Conservation (phyloP, 35 echinoderm and acorn worm genomes). For the Diadema setosum region DNA sequence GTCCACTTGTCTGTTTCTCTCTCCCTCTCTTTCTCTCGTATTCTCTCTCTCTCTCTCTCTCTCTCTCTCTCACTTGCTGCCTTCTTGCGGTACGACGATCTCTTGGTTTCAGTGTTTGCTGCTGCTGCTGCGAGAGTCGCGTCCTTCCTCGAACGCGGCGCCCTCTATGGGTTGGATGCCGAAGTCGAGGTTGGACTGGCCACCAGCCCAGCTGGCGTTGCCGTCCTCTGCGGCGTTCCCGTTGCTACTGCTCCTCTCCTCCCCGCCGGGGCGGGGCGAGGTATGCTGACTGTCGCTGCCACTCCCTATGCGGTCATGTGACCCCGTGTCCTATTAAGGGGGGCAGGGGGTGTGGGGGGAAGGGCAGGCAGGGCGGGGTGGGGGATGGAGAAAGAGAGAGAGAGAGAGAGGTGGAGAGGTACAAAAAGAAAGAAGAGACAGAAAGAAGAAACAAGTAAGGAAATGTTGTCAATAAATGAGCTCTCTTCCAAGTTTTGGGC, state of each 20-base stretch:
- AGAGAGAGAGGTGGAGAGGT: not conserved
- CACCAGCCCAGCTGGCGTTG: constrained; percentile 4
- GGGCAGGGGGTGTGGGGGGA: not conserved
- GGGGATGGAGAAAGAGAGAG: not conserved
- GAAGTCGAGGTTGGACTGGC: constrained; percentile 18
- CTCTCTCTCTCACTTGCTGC: no score
- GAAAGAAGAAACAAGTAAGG: not conserved
- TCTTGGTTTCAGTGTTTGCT: constrained; percentile 18
- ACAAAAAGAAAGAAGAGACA: no score
- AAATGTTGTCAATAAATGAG: constrained; percentile 19
- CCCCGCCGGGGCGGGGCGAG: not conserved
- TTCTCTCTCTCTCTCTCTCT: no score
- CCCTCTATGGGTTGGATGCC: constrained; percentile 14
- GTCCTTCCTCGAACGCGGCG: not conserved
- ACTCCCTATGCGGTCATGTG: constrained; percentile 11
- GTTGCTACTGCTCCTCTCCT: not conserved
- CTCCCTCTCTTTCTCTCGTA: no score
- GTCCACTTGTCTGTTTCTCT: no score
- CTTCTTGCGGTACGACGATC: no score
- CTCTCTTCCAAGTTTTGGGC: not conserved
- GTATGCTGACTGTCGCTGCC: constrained; percentile 20
- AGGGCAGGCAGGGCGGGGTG: not conserved
- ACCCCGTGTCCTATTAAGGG: not conserved
- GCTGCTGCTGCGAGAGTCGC: constrained; percentile 5
- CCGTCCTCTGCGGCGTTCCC: not conserved